A percentile compares a stretch with the other conserved stretches of the same genome.
Evolutionary conservation across 1,140 invertebrate genomes (phyloP).

Genomic region (Nasonia longicornis): DNA sequence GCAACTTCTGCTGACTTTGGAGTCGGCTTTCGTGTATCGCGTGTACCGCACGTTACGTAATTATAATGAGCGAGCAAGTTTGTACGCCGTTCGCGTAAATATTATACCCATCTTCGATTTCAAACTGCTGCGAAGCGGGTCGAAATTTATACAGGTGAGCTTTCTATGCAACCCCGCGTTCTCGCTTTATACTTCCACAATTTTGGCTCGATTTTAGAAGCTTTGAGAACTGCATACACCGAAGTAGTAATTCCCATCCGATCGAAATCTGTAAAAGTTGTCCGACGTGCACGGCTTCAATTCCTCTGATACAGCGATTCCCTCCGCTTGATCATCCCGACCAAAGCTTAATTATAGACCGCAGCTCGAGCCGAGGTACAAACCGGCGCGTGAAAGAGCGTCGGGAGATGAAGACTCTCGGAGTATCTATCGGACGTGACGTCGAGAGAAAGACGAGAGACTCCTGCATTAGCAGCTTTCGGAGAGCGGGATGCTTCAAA

Average conservation of each 20-base stretch:
- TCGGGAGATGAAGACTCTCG: too few species aligned
- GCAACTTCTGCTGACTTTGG: neutral
- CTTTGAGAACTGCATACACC: too few species aligned
- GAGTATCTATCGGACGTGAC: neutral
- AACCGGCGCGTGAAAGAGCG: neutral
- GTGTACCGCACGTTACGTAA: neutral
- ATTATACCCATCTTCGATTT: neutral
- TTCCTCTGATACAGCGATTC: too few species aligned
- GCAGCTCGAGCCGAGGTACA: neutral
- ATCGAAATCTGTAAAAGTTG: too few species aligned
- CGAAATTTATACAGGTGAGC: neutral
- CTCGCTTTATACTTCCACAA: too few species aligned
- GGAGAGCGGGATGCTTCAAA: conserved; percentile 5
- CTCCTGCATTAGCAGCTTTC: neutral
- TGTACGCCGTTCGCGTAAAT: neutral
- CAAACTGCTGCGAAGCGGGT: neutral
- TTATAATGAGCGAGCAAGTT: neutral
- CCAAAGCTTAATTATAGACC: neutral
- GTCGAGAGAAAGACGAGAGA: neutral
- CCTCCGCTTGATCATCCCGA: too few species aligned
- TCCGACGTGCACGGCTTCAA: too few species aligned
- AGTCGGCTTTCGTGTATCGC: neutral
- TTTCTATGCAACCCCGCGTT: too few species aligned
- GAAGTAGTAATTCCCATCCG: too few species aligned
- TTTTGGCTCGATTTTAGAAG: too few species aligned